Percentiles rank a stretch among this genome's conserved stretches.
Conservation (phyloP, 1,140 invertebrate species). For the Anthonomus grandis region DNA sequence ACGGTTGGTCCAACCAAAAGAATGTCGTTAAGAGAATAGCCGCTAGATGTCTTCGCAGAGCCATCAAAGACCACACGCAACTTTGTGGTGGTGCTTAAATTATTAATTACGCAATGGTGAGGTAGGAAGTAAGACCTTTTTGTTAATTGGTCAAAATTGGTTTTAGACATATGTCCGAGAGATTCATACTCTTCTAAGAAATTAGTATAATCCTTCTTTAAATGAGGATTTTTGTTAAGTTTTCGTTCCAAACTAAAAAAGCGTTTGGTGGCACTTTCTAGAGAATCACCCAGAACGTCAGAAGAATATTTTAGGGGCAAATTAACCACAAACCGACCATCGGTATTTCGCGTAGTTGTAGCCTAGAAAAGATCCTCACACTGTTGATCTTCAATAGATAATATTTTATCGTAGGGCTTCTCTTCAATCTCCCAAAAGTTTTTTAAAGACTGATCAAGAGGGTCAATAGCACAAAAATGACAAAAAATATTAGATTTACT, state of each 20-base stretch:
- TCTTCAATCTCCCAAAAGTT: conserved; percentile 32
- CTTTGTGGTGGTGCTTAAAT: no score
- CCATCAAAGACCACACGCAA: no score
- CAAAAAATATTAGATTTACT: no score
- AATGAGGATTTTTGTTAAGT: conserved; percentile 17
- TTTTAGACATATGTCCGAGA: conserved; percentile 21
- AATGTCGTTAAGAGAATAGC: no score
- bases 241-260: conserved; percentile 19
- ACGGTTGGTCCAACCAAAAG: no score
- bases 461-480: not conserved
- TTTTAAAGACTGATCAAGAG: not conserved
- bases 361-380: conserved; percentile 29
- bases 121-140: conserved; percentile 4
- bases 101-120: conserved; percentile 19
- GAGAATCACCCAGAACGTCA: conserved; percentile 21
- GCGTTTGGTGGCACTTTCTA: conserved; percentile 10
- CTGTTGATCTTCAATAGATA: conserved; percentile 19
- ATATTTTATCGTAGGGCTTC: not conserved
- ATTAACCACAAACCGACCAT: conserved; percentile 26
- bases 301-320: conserved; percentile 26
- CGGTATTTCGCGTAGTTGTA: conserved; percentile 7
- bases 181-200: conserved; percentile 27
- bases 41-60: no score
- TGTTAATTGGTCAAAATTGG: not conserved
- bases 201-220: conserved; percentile 11